phyloP scores from a whole-genome alignment of 2,888 invertebrate genomes.

The Brenthis hecate region DNA sequence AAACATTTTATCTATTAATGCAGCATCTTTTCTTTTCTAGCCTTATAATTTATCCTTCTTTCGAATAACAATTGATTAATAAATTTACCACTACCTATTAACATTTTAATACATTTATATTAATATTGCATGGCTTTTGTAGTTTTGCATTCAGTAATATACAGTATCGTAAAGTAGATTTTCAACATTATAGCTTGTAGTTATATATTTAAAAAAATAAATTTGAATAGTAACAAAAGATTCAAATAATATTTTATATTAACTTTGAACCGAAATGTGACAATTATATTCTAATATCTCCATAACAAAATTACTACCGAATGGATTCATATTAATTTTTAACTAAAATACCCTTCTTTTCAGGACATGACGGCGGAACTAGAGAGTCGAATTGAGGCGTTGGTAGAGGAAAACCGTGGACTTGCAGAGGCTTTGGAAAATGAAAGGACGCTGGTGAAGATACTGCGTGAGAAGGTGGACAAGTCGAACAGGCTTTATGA shows the following conservation, averaged over 20 bases:
- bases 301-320: neutral
- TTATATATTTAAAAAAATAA: neutral
- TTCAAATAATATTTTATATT: neutral
- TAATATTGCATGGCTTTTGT: neutral
- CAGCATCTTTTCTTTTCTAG: neutral
- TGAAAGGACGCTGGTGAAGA: conserved; percentile 78
- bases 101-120: too few species aligned
- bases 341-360: conserved; percentile 49
- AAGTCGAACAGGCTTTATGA: conserved; percentile 73
- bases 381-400: conserved; percentile 71
- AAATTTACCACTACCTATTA: too few species aligned
- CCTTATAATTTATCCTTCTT: neutral
- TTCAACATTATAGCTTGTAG: neutral
- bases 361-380: conserved; percentile 70
- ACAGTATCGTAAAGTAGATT: conserved; percentile 7
- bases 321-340: conserved; percentile 15
- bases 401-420: conserved; percentile 76
- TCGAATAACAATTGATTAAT: too few species aligned
- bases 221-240: neutral
- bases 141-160: neutral
- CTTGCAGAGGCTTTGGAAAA: conserved; percentile 76
- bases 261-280: too few species aligned
- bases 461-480: conserved; percentile 75
- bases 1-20: neutral
- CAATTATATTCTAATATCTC: too few species aligned